Evolutionary conservation across 1,140 invertebrate genomes (phyloP), one percentile per base, ranked within the genome.

Genomic region (Wiebesia pumilae): DNA sequence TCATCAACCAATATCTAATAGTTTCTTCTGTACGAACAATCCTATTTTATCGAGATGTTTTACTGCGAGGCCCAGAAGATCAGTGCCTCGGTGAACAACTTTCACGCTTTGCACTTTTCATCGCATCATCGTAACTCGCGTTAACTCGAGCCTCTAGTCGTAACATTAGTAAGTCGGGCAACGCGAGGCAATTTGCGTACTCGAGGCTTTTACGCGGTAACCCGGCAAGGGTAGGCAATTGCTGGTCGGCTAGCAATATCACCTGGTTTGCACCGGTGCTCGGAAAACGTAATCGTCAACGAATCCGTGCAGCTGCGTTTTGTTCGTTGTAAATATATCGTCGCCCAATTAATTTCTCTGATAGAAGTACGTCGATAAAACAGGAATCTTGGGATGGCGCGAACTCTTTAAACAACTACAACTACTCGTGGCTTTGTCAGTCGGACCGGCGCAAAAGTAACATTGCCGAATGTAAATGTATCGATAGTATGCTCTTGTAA

Each of bases 131-230:
- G 21, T 2, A 10, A 10, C 75, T 78, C n/a, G 10, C 58, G 58
- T 16, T n/a, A 77, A 47, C 12, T n/a, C n/a, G 21, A 43, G 35
- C 73, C 30, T 7, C 3, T 47, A 47, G 73, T 47, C 73, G 73
- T 77, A 77, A 77, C n/a, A 47, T n/a, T 75, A 43, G 40, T 43
- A 43, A 40, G 71, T 75, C 43, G 43, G 73, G 40, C 73, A 77
- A 77, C 73, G 47, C 38, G 73, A 47, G 4, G 43, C 10, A 77
- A 47, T 77, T 77, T 77, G 30, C 47, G 47, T 43, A 77, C 73
- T 47, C 73, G 7, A 77, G 27, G 14, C 40, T 77, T 14, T 47
- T 75, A 38, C 40, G 16, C 24, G 40, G 47, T n/a, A 40, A 24
- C 12, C 47, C 40, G 30, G 47, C 73, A 77, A 77, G 38, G 73